Percentiles rank a stretch among this genome's conserved stretches.
Conservation (phyloP, 2,113 vertebrate genomes). For the Seriola aureovittata region DNA sequence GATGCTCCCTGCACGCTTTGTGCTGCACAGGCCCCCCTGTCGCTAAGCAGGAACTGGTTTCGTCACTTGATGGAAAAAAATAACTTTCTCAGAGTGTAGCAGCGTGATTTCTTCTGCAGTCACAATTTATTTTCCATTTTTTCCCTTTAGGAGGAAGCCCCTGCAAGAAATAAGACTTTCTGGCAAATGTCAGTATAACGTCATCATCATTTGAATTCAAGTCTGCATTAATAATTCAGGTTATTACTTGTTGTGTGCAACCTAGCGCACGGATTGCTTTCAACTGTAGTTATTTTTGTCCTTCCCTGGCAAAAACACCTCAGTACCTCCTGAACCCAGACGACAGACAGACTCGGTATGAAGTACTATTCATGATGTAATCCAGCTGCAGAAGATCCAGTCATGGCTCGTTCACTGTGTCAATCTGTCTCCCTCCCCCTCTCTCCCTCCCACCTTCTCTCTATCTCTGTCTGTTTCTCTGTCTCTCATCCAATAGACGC, state of each 20-base stretch:
- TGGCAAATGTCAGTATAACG: no score
- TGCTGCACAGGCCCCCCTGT: conserved; percentile 25
- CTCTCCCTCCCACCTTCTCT: neutral
- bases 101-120: conserved; percentile 11
- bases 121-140: conserved; percentile 5
- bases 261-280: neutral
- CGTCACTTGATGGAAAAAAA: conserved; percentile 11
- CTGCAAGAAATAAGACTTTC: no score
- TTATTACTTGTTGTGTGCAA: neutral
- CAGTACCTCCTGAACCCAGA: neutral
- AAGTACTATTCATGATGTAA: conserved; percentile 64
- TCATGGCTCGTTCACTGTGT: conserved; percentile 52
- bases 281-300: neutral
- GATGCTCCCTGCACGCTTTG: conserved; percentile 18
- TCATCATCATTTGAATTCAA: neutral
- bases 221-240: neutral
- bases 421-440: conserved; percentile 19
- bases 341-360: conserved; percentile 7
- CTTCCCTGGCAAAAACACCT: neutral
- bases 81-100: conserved; percentile 13
- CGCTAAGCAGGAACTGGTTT: conserved; percentile 41
- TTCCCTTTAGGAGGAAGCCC: neutral
- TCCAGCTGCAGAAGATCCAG: conserved; percentile 59
- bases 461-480: neutral
- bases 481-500: conserved; percentile 29